phyloP scores from a whole-genome alignment of 1,140 invertebrate genomes.

The Ceratosolen solmsi region DNA sequence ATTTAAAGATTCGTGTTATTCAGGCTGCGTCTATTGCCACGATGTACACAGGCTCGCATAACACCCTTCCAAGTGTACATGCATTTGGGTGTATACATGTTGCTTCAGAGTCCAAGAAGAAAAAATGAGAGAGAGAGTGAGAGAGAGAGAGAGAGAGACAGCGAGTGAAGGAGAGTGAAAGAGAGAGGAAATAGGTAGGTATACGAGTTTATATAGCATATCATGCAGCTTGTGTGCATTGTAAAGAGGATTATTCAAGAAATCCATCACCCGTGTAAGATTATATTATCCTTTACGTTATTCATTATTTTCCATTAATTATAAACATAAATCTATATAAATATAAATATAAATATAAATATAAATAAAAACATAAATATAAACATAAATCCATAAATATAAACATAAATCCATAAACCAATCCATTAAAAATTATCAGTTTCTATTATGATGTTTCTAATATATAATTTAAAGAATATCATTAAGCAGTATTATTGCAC shows the following conservation, averaged over 20 bases:
- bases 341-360: too few species aligned
- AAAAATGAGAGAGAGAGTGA: background rate
- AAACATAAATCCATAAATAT: too few species aligned
- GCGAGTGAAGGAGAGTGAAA: background rate
- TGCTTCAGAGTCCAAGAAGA: background rate
- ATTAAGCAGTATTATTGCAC: background rate
- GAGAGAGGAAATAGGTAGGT: too few species aligned
- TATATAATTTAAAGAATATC: background rate
- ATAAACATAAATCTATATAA: too few species aligned
- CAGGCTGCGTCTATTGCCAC: slow-evolving; percentile 11
- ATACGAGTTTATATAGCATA: background rate
- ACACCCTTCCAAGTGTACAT: background rate
- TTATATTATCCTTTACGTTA: background rate
- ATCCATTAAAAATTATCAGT: background rate
- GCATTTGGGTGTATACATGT: background rate
- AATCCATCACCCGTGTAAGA: background rate
- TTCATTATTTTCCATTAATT: background rate
- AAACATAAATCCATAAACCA: too few species aligned
- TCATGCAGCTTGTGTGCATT: background rate
- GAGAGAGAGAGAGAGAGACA: background rate
- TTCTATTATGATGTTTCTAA: background rate
- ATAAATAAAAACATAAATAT: too few species aligned
- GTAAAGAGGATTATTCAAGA: background rate
- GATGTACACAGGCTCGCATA: background rate
- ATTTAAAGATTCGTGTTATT: slow-evolving; percentile 38